phyloP scores from a whole-genome alignment of 2,797 vertebrate species.

The Allobates femoralis region DNA sequence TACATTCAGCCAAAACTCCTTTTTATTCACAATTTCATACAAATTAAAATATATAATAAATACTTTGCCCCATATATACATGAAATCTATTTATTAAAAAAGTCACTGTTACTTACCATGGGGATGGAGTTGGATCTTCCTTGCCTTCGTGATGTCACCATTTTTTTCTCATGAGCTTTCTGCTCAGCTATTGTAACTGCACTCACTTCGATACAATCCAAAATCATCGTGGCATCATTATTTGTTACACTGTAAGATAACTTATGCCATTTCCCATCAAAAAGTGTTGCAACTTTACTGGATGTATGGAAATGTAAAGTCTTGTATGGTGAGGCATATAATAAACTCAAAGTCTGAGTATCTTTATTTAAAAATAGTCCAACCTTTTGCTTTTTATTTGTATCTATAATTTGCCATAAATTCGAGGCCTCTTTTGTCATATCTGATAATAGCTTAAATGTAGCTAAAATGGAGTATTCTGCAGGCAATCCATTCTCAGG shows the following conservation, averaged over 20 bases:
- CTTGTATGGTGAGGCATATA: constrained; percentile 70
- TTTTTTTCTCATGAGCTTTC: constrained; percentile 65
- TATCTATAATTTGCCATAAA: constrained; percentile 80
- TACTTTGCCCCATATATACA: not conserved
- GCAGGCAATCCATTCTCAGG: constrained; percentile 77
- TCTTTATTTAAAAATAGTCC: constrained; percentile 74
- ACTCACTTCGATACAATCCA: constrained; percentile 75
- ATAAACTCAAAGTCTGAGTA: constrained; percentile 73
- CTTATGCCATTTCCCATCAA: constrained; percentile 81
- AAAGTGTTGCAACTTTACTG: constrained; percentile 71
- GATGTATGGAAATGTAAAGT: constrained; percentile 73
- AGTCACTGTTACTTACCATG: constrained; percentile 68
- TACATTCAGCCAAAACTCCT: no score
- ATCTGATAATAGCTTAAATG: constrained; percentile 77
- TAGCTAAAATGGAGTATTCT: constrained; percentile 75
- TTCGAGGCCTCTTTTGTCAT: constrained; percentile 72
- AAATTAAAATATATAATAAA: no score
- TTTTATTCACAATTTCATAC: no score
- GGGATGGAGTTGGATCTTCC: constrained; percentile 69
- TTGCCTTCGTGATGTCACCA: constrained; percentile 76
- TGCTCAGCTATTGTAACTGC: constrained; percentile 70
- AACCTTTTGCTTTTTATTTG: constrained; percentile 72
- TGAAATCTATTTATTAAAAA: not conserved
- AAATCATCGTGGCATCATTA: constrained; percentile 73
- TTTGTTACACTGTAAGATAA: constrained; percentile 75